Conservation (phyloP, 2,888 invertebrate genomes). For the Stegana nigrithorax region DNA sequence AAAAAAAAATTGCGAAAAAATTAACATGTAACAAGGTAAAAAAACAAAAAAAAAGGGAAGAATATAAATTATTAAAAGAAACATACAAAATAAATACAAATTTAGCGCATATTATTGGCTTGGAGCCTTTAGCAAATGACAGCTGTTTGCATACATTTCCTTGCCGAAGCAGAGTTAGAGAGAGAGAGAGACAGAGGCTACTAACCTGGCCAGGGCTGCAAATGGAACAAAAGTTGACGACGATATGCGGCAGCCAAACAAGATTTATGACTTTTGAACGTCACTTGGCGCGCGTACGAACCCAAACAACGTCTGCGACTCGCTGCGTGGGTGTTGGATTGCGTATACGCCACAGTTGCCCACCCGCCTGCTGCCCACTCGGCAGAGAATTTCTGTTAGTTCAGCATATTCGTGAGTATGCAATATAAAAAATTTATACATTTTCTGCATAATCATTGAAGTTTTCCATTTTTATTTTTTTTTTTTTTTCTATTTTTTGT, state of each 20-base stretch:
- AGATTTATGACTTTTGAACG: conserved; percentile 23
- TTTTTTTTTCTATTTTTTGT: not conserved
- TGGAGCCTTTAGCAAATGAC: conserved; percentile 48
- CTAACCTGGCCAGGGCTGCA: conserved; percentile 2
- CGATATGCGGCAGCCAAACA: conserved; percentile 15
- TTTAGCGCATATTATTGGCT: conserved; percentile 1
- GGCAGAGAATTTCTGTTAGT: conserved; percentile 13
- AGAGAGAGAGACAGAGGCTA: no score
- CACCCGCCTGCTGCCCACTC: not conserved
- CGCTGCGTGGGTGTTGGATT: not conserved
- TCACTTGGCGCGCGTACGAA: not conserved
- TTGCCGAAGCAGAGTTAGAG: not conserved
- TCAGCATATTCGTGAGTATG: conserved; percentile 26
- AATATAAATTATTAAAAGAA: conserved; percentile 12
- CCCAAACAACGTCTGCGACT: not conserved
- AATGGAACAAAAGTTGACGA: not conserved
- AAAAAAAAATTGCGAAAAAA: conserved; percentile 8
- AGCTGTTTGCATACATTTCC: conserved; percentile 49
- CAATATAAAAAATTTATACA: conserved; percentile 48
- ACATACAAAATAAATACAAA: conserved; percentile 26
- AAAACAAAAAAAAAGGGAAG: no score
- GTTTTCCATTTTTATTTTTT: no score
- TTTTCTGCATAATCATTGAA: conserved; percentile 53
- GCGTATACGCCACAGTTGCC: not conserved
- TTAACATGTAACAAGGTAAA: conserved; percentile 11